A percentile compares a stretch with the other conserved stretches of the same genome.
These are phyloP conservation scores for Zaprionus obscuricornis DNA, from an alignment of 2,888 invertebrate genomes.

Conservation along the genomic window DNA sequence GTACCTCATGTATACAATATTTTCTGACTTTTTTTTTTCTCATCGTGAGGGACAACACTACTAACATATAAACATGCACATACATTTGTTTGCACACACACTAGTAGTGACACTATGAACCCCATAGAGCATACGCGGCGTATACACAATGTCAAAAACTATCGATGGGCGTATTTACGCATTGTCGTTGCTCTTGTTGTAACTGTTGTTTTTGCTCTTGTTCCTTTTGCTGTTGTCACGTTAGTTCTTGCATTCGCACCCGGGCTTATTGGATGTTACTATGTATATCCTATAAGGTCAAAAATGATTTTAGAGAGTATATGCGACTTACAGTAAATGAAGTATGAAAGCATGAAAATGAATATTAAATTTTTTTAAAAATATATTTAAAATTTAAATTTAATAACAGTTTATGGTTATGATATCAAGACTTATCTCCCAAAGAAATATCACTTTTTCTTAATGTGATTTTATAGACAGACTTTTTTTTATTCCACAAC, in stretches of 20 bases:
- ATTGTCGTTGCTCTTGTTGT: conserved; percentile 28
- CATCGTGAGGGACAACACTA: conserved; percentile 34
- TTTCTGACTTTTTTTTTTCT: conserved; percentile 18
- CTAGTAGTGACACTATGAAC: conserved; percentile 6
- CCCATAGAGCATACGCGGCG: conserved; percentile 32
- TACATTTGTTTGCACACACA: conserved; percentile 7
- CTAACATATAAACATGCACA: conserved; percentile 10
- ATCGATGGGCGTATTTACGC: conserved; percentile 70
- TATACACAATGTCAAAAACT: conserved; percentile 71
- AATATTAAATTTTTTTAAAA: no score
- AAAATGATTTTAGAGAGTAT: no score
- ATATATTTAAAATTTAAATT: no score
- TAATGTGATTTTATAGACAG: no score
- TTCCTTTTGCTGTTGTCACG: conserved; percentile 33
- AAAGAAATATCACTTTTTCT: no score
- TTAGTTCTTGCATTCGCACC: conserved; percentile 54
- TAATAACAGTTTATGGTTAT: no score
- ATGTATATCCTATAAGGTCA: conserved; percentile 36
- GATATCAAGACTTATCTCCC: no score
- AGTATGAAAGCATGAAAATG: no score
- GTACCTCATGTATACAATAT: conserved; percentile 37
- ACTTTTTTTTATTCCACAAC: no score
- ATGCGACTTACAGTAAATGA: no score
- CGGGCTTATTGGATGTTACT: conserved; percentile 41
- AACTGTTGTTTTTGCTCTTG: conserved; percentile 1